These are phyloP conservation scores for Eupithecia subumbrata DNA, from an alignment of 2,888 invertebrate species.

Conservation along the genomic window DNA sequence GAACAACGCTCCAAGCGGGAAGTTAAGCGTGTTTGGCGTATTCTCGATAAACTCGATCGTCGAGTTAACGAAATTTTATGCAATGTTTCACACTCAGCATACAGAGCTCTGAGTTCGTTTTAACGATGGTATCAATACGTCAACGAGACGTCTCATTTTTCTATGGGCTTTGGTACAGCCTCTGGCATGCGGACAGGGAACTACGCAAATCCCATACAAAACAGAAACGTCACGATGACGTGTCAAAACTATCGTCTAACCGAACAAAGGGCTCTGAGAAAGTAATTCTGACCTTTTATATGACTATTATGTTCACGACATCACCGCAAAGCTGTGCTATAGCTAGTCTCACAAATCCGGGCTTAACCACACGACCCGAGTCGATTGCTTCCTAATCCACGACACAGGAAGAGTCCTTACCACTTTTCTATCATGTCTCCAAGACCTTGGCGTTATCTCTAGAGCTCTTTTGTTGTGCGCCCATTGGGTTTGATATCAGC, in stretches of 20 bases:
- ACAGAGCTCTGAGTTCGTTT: too few relatives aligned
- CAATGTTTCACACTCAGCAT: too few relatives aligned
- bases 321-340: background rate
- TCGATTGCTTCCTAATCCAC: slow-evolving; percentile 22
- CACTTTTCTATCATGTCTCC: slow-evolving; percentile 29
- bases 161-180: too few relatives aligned
- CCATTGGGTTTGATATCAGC: slow-evolving; percentile 38
- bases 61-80: too few relatives aligned
- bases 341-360: slow-evolving; percentile 12
- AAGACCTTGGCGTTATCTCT: slow-evolving; percentile 20
- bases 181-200: background rate
- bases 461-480: slow-evolving; percentile 34
- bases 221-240: background rate
- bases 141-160: too few relatives aligned
- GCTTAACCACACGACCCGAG: slow-evolving; percentile 13
- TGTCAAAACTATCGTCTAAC: background rate
- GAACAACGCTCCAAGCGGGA: too few relatives aligned
- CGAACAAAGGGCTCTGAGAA: background rate
- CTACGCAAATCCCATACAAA: background rate
- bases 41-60: too few relatives aligned
- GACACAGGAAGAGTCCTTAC: slow-evolving; percentile 16
- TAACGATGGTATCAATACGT: too few relatives aligned
- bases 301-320: background rate
- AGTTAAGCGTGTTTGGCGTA: too few relatives aligned
- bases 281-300: background rate